Evolutionary conservation across 2,888 invertebrate species (phyloP), one percentile per base, ranked within the genome.

Genomic region (Xestoiulus laeticollis): DNA sequence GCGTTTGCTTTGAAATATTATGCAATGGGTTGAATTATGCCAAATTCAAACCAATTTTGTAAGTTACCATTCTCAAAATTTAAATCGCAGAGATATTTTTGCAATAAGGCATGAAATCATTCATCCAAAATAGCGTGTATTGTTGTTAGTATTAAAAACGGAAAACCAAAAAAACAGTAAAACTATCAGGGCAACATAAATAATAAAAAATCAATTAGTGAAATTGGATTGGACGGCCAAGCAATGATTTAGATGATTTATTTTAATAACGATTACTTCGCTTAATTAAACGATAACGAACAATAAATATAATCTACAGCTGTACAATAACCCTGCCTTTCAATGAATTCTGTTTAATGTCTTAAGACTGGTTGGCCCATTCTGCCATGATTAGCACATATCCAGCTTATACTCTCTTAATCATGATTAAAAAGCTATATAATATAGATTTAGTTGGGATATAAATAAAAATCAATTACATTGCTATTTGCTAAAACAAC

Each of bases 301-400:
- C 78, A 78, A 78, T 78, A 78, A 78, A 78, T 78, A 78, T 78
- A 78, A 78, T 78, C 78, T 78, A 78, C 78, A 78, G 78, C 78
- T 78, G 78, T 78, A 78, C 78, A 78, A 78, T 78, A 78, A 78
- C 78, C 30, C 78, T 78, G 78, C 78, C 30, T 78, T 30, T 32
- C 30, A 3, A 30, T 78, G 78, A 22, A 22, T n/a, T n/a, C 22
- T 26, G 68, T 68, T 22, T 26, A 68, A 68, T 30, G 14, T 78
- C 8, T 30, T 78, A 78, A 38, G 78, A 30, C 30, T 30, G 78
- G 30, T 78, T 30, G 78, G 14, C 68, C 22, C 68, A 68, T 68
- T 26, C 68, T 12, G 68, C 78, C 78, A 78, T 78, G 4, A 26
- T 10, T 78, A 30, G 78, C 30, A 30, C 78, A 32, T 16, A 30